Percentiles rank a stretch among this genome's conserved stretches.
phyloP scores from a whole-genome alignment of 2,888 invertebrate genomes.

The Sinhomidia bicolor region DNA sequence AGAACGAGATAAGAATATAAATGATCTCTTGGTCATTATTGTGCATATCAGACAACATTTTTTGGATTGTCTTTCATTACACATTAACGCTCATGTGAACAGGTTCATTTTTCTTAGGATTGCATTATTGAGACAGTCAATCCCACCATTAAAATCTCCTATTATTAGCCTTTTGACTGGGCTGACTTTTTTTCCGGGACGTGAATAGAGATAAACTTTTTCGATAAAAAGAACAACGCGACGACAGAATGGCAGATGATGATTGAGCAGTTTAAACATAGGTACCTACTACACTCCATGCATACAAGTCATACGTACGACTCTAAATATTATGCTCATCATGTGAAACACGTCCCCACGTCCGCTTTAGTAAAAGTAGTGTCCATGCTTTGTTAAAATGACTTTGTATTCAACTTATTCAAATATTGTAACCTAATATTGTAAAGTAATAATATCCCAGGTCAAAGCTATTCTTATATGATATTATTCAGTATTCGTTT shows the following conservation, averaged over 20 bases:
- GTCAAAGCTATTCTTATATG: neutral
- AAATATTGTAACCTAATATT: neutral
- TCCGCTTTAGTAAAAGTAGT: neutral
- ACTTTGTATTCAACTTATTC: neutral
- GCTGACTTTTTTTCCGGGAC: slow-evolving; percentile 19
- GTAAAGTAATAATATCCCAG: neutral
- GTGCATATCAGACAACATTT: slow-evolving; percentile 24
- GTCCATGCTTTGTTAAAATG: neutral
- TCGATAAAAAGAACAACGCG: slow-evolving; percentile 13
- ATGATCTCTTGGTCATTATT: slow-evolving; percentile 27
- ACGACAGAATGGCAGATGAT: slow-evolving; percentile 25
- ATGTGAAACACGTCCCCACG: slow-evolving; percentile 14
- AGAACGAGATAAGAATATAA: slow-evolving; percentile 51
- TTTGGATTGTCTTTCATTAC: slow-evolving; percentile 49
- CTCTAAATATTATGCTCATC: slow-evolving; percentile 8
- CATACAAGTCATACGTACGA: neutral
- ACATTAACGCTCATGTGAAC: slow-evolving; percentile 12
- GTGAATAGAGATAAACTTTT: neutral
- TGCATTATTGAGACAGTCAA: neutral
- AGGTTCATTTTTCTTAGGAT: neutral
- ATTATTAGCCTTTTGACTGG: neutral
- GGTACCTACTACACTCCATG: too few species aligned
- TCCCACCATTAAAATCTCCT: neutral
- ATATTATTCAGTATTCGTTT: neutral
- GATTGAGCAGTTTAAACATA: slow-evolving; percentile 10